Evolutionary conservation across 2,888 invertebrate species (phyloP).

Genomic region (Leptopilina myrica): DNA sequence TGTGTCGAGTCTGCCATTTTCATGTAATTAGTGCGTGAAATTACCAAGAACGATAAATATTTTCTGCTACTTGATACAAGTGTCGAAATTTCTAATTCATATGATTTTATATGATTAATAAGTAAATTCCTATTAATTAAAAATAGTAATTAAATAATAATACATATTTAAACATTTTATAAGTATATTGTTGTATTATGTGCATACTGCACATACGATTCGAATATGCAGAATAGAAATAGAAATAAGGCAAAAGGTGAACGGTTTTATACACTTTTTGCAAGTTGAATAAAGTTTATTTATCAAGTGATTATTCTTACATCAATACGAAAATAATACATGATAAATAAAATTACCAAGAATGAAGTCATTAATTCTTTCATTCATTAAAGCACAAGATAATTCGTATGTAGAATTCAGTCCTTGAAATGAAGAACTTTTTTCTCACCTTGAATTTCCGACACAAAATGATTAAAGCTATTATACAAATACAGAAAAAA

Average conservation of each 20-base stretch:
- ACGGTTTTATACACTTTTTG: background rate
- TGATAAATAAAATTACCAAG: background rate
- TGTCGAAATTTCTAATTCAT: background rate
- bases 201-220: background rate
- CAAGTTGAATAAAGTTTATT: background rate
- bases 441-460: slow-evolving; percentile 20
- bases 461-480: background rate
- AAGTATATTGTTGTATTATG: background rate
- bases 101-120: background rate
- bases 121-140: no score
- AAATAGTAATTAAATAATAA: no score
- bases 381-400: slow-evolving; percentile 18
- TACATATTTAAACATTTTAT: background rate
- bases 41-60: slow-evolving; percentile 23
- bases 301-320: background rate
- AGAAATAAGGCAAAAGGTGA: background rate
- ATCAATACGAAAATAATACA: background rate
- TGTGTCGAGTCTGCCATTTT: slow-evolving; percentile 17
- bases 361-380: slow-evolving; percentile 12
- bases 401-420: slow-evolving; percentile 1
- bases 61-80: background rate
- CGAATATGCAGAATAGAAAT: background rate
- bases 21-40: slow-evolving; percentile 32
- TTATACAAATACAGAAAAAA: background rate
- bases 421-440: slow-evolving; percentile 16